Evolutionary conservation across 2,113 vertebrate species (phyloP).

Genomic region (Hyaena hyaena): DNA sequence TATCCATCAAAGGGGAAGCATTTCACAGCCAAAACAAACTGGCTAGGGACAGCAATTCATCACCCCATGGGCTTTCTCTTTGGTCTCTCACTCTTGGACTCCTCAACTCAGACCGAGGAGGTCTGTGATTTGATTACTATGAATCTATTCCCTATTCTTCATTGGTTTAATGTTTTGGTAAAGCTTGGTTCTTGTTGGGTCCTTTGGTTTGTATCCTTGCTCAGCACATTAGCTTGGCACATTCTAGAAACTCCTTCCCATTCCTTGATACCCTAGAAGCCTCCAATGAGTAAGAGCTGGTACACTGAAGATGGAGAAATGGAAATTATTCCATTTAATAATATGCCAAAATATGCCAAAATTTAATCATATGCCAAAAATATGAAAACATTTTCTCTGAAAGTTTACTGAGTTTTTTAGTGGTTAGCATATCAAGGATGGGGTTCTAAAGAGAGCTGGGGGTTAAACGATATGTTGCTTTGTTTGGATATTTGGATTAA

Average conservation of each 20-base stretch:
- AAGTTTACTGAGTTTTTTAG: neutral
- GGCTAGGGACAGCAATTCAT: neutral
- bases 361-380: neutral
- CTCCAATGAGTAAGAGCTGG: neutral
- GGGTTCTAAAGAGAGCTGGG: neutral
- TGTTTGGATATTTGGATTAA: neutral
- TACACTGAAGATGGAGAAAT: too few relatives aligned
- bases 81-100: neutral
- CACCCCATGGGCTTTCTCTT: neutral
- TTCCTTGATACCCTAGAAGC: neutral
- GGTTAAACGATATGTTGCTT: neutral
- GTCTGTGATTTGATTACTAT: neutral
- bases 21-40: neutral
- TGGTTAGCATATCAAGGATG: neutral
- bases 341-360: neutral
- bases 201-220: neutral
- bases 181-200: neutral
- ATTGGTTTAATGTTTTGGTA: neutral
- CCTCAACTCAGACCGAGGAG: neutral
- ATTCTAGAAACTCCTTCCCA: neutral
- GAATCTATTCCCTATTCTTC: neutral
- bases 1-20: neutral
- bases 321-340: neutral
- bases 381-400: neutral
- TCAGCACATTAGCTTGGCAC: neutral